Base-by-base conservation (phyloP, 2,797 vertebrate species). In the Salarias fasciatus region DNA sequence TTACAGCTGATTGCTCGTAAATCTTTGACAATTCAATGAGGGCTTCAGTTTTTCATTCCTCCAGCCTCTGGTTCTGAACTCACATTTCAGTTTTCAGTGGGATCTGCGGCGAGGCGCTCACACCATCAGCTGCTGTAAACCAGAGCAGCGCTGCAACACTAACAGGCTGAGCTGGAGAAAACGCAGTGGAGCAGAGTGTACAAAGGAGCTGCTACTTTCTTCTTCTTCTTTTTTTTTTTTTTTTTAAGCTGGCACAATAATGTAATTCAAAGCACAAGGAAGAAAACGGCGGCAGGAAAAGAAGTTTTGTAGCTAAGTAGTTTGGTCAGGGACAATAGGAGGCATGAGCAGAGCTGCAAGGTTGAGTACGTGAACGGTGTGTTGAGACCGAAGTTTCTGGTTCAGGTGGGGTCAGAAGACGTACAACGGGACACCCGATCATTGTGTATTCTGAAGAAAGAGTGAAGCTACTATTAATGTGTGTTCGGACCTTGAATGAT, bases 341-440 rank as follows among this genome's bases (percentile, higher is more conserved):
- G 11, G 47, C 24, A 52, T 29, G 8, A 48, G 56, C 31, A 33
- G 54, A 53, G 50, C 11, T 47, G 10, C 18, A 9, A 47, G 59
- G 54, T 1, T n/a, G 37, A 54, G 35, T 13, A 30, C 9, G 14
- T 62, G 58, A 64, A 35, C 6, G 6, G 69, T 31, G 70, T 78
- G 43, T 53, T 44, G 28, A 73, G 31, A 50, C 46, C 11, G 3
- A 50, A 50, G 30, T 48, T 72, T 37, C 47, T 5, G 29, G 13
- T 63, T 70, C 10, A 3, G 35, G 15, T 52, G 9, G 52, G 36
- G 36, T 55, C 43, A 59, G 37, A 56, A 24, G 52, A 65, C 28
- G 12, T 11, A 36, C 28, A 37, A 36, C 4, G 5, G 24, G 71
- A 84, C 63, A 66, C 47, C 57, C 42, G 33, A 52, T 69, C 73